Evolutionary conservation across 2,888 invertebrate genomes (phyloP), one percentile per base, ranked within the genome.

Genomic region (Volucella inflata): DNA sequence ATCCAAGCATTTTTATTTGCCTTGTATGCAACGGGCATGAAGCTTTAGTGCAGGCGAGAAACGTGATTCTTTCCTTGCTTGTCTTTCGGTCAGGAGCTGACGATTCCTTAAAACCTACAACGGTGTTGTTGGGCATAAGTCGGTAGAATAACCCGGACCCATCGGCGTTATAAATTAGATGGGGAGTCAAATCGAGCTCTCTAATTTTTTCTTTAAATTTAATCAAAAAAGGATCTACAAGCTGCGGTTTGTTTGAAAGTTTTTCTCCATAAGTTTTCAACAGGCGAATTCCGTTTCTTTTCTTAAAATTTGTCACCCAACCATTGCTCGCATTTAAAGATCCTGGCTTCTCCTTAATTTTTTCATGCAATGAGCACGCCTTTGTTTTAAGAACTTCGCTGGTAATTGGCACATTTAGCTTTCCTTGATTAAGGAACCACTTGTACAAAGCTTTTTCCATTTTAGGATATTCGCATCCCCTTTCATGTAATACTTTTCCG

Each of bases 31-130:
- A 75, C 70, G 62, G 83, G 59, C 78, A 78, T 78, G 87, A 79
- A 9, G 87, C 87, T 51, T 88, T 88, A 9, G 82, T 68, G 64
- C 87, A 87, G 6, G 79, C 59, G 10, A 88, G 60, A 53, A 88
- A 80, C 10, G 67, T 79, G 46, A 87, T 62, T 62, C 82, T 76
- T 48, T 87, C 83, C 16, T 76, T 85, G 53, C 67, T 65, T n/a
- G 60, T 62, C 42, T 71, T 82, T 16, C 76, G 71, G 3, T 53
- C 51, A 51, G 62, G 72, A 21, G 59, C 77, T 71, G 71, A 50
- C 10, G 55, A 72, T 77, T 74, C 75, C 60, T 75, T 87, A 48
- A 76, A 68, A 44, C 78, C 50, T 51, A 55, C 84, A 55, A 76
- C 60, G 30, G 71, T 78, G 14, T 82, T 72, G 55, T 79, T 70